Evolutionary conservation across 1,140 invertebrate species (phyloP).

Genomic region (Philotrypesis tridentata): DNA sequence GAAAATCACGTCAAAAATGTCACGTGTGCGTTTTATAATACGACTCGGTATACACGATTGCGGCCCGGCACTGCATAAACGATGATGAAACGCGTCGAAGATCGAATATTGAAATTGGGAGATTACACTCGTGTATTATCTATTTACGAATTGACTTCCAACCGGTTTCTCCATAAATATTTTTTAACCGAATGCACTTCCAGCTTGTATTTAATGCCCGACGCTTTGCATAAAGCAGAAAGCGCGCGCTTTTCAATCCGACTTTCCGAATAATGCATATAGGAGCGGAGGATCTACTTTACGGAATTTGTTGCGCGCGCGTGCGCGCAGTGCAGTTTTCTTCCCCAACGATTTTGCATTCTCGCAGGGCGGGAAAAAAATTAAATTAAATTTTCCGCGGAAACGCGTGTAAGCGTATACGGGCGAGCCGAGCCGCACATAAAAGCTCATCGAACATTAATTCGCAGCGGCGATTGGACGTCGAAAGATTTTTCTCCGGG

Average conservation of each 20-base stretch:
- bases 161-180: slow-evolving; percentile 20
- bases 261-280: not conserved
- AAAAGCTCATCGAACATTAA: not conserved
- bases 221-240: slow-evolving; percentile 21
- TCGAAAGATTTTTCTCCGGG: not conserved
- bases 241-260: not conserved
- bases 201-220: slow-evolving; percentile 5
- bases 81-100: not conserved
- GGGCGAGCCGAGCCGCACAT: not conserved
- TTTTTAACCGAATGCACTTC: slow-evolving; percentile 29
- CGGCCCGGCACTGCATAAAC: not conserved
- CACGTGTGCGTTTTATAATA: not conserved
- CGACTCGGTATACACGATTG: not conserved
- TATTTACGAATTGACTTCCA: too few species aligned
- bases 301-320: too few species aligned
- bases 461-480: not conserved
- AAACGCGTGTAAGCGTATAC: not conserved
- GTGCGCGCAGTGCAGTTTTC: too few species aligned
- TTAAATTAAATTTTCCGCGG: too few species aligned
- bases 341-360: too few species aligned
- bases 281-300: too few species aligned
- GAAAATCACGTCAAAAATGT: not conserved
- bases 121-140: slow-evolving; percentile 9
- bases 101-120: not conserved
- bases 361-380: too few species aligned